These are phyloP conservation scores for Oreochromis tanganicae DNA, from an alignment of 2,113 vertebrate genomes.

Conservation along the genomic window DNA sequence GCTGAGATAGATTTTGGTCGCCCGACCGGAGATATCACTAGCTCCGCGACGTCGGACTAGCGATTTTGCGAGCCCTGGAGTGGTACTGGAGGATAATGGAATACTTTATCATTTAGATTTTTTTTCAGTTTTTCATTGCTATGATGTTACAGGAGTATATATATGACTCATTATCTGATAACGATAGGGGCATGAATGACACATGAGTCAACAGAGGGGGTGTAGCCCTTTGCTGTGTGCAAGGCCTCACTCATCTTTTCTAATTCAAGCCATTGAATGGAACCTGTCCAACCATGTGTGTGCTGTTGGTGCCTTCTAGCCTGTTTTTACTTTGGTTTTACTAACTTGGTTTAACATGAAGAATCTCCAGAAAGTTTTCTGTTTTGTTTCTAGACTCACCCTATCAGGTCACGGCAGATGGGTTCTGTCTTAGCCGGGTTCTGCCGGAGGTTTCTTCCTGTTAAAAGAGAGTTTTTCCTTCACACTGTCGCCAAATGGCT, in stretches of 20 bases:
- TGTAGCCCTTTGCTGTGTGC: too few species aligned
- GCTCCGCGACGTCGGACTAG: too few species aligned
- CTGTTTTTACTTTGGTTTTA: too few species aligned
- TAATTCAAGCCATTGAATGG: not conserved
- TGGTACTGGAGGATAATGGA: not conserved
- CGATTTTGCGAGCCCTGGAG: too few species aligned
- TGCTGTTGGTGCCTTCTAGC: not conserved
- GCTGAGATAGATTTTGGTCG: too few species aligned
- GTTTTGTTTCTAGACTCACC: too few species aligned
- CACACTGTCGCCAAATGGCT: too few species aligned
- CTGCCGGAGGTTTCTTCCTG: not conserved
- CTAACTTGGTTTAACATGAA: not conserved
- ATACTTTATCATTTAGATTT: not conserved
- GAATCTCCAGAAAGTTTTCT: too few species aligned
- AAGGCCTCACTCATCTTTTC: not conserved
- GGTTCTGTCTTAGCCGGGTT: not conserved
- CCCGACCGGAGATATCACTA: not conserved
- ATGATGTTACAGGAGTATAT: not conserved
- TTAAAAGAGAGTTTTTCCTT: too few species aligned
- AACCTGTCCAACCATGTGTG: not conserved
- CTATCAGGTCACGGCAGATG: not conserved
- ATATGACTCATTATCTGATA: too few species aligned
- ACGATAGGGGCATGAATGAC: too few species aligned
- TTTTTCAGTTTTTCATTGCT: not conserved
- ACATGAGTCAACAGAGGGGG: too few species aligned